Evolutionary conservation across 2,113 vertebrate genomes (phyloP), one percentile per base, ranked within the genome.

Genomic region (Scalopus aquaticus): DNA sequence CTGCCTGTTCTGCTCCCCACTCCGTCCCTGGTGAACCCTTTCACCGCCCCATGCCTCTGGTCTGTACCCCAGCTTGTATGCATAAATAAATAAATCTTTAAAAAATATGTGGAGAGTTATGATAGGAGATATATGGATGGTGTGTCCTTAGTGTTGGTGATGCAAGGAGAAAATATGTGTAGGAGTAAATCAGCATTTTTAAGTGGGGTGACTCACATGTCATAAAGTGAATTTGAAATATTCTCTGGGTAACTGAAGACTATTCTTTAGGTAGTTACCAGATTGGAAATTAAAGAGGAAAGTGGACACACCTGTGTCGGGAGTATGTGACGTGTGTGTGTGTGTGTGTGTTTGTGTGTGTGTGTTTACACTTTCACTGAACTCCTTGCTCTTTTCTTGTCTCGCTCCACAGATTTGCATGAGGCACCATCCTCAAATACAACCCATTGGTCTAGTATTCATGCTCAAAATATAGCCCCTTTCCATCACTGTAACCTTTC

Each of bases 241-340:
- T 91, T 54, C 2, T 72, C 26, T 62, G 30, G 26, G 10, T 42
- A 65, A 44, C 65, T 58, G 37, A 1, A 87, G 26, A 49, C 12
- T 62, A 42, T n/a, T 69, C 5, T 70, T 74, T 64, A 58, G 44
- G 24, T 20, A 76, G 28, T 79, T 51, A 58, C 58, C 12, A 82
- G 37, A 74, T 12, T 64, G 17, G 24, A 81, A 46, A 67, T 67
- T 74, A 70, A 79, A 96, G 16, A 24, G 44, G 11, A 90, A 37
- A 1, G 2, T 65, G 0, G 0, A 10, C 35, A 74, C n/a, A 35
- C 20, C 56, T 93, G 19, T 78, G 79, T 65, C 6, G 58, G 17
- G n/a, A 13, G 4, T 24, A 9, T 32, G 51, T 79, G 56, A 5
- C 19, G 19, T 35, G 39, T 64, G 12, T 26, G 10, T 78, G n/a